Evolutionary conservation across 2,113 vertebrate genomes (phyloP).

Genomic region (Seriola aureovittata): DNA sequence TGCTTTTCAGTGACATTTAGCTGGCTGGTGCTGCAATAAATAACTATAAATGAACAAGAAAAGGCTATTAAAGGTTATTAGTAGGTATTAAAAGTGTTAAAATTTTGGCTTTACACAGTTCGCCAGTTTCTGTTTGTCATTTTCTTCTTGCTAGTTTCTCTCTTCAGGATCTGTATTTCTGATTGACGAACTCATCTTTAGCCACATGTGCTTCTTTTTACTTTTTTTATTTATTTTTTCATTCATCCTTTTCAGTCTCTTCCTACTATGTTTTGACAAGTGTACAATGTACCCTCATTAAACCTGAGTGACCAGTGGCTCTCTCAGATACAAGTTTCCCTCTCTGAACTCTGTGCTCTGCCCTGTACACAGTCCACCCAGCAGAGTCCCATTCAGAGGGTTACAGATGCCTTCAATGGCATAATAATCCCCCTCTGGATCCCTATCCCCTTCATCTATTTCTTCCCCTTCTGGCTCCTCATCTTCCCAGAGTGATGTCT

Average conservation of each 20-base stretch:
- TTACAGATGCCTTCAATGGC: conserved; percentile 70
- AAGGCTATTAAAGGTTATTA: conserved; percentile 21
- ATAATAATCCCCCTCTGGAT: conserved; percentile 72
- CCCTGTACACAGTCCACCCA: conserved; percentile 65
- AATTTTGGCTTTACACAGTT: conserved; percentile 7
- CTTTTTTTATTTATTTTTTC: background rate
- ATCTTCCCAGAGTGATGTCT: conserved; percentile 77
- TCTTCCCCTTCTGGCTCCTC: conserved; percentile 65
- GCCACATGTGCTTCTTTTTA: conserved; percentile 3
- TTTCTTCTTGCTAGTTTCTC: background rate
- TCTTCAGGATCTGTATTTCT: background rate
- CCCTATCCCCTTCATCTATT: conserved; percentile 52
- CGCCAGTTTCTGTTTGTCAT: background rate
- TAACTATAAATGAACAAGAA: background rate
- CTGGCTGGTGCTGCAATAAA: conserved; percentile 26
- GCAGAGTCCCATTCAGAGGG: conserved; percentile 77
- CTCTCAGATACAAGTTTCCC: conserved; percentile 62
- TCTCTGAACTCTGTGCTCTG: conserved; percentile 69
- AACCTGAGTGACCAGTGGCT: conserved; percentile 88
- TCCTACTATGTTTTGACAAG: background rate
- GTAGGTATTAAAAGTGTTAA: conserved; percentile 13
- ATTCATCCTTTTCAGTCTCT: background rate
- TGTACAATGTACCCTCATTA: conserved; percentile 54
- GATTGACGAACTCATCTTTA: background rate
- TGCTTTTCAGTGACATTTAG: conserved; percentile 24